phyloP scores from a whole-genome alignment of 53 echinoderm and acorn worm species.

The Actinopyga echinites region DNA sequence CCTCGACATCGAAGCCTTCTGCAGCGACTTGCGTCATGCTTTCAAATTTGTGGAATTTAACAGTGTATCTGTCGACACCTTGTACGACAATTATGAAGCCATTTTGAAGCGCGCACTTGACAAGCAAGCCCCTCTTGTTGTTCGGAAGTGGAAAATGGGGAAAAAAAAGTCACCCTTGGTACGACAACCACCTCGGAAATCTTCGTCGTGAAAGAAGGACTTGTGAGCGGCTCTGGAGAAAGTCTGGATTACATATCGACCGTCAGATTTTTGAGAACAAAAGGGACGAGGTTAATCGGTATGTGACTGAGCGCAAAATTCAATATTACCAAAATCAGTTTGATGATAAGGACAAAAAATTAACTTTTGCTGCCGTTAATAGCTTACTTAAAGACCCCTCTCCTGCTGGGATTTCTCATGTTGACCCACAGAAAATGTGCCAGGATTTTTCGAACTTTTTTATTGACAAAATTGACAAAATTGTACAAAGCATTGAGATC shows the following conservation, averaged over 20 bases:
- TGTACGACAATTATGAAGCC: no score
- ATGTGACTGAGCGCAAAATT: not conserved
- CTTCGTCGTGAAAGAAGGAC: no score
- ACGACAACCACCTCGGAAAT: no score
- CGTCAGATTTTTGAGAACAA: not conserved
- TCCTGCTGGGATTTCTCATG: not conserved
- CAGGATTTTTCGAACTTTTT: not conserved
- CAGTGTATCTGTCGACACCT: not conserved
- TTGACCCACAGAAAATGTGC: not conserved
- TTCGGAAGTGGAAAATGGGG: no score
- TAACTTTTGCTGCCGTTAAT: not conserved
- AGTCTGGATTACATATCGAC: not conserved
- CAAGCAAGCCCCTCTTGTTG: no score
- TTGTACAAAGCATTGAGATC: not conserved
- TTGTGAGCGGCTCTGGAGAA: not conserved
- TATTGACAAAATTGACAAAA: not conserved
- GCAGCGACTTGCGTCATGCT: not conserved
- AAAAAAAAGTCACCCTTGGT: no score
- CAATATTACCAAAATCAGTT: slow-evolving; percentile 11
- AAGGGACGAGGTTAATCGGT: not conserved
- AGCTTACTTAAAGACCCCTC: not conserved
- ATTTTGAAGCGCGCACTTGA: no score
- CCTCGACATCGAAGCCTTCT: not conserved
- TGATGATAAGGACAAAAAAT: not conserved
- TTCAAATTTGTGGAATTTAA: not conserved